Conservation (phyloP, 1,140 invertebrate genomes). For the Belonocnema kinseyi region DNA sequence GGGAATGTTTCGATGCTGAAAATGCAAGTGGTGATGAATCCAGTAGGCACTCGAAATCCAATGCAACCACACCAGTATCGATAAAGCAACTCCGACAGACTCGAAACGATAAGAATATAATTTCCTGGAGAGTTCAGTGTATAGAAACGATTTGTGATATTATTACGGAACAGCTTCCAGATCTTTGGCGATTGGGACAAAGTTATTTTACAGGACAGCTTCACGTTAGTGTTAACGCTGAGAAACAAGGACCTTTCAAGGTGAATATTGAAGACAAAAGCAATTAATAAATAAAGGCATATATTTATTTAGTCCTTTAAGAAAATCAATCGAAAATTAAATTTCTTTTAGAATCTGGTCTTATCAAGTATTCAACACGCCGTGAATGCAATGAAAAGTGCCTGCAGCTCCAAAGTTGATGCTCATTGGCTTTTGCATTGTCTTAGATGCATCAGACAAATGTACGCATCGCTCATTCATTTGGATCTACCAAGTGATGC, state of each 20-base stretch:
- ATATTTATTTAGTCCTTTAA: slow-evolving; percentile 30
- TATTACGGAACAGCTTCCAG: slow-evolving; percentile 84
- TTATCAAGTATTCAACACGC: slow-evolving; percentile 69
- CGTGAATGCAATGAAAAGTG: slow-evolving; percentile 66
- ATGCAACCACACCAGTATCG: slow-evolving; percentile 47
- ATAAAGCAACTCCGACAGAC: slow-evolving; percentile 58
- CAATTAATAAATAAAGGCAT: too few species aligned
- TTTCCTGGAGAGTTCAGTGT: slow-evolving; percentile 80
- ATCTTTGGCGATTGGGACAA: slow-evolving; percentile 93
- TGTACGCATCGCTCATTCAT: slow-evolving; percentile 82
- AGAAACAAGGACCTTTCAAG: slow-evolving; percentile 84
- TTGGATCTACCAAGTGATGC: slow-evolving; percentile 89
- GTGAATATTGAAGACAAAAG: slow-evolving; percentile 64
- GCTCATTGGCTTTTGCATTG: slow-evolving; percentile 88
- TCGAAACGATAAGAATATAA: slow-evolving; percentile 65
- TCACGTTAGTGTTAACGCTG: slow-evolving; percentile 81
- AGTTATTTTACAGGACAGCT: slow-evolving; percentile 92
- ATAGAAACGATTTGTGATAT: slow-evolving; percentile 85
- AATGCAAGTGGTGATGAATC: slow-evolving; percentile 57
- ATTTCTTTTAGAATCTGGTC: slow-evolving; percentile 64
- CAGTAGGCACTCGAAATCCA: slow-evolving; percentile 56
- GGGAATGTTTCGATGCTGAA: slow-evolving; percentile 62
- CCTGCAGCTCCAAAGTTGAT: slow-evolving; percentile 76
- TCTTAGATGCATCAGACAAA: slow-evolving; percentile 82
- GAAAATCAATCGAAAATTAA: too few species aligned